phyloP scores from a whole-genome alignment of 2,888 invertebrate genomes.

The Limnephilus auricula region DNA sequence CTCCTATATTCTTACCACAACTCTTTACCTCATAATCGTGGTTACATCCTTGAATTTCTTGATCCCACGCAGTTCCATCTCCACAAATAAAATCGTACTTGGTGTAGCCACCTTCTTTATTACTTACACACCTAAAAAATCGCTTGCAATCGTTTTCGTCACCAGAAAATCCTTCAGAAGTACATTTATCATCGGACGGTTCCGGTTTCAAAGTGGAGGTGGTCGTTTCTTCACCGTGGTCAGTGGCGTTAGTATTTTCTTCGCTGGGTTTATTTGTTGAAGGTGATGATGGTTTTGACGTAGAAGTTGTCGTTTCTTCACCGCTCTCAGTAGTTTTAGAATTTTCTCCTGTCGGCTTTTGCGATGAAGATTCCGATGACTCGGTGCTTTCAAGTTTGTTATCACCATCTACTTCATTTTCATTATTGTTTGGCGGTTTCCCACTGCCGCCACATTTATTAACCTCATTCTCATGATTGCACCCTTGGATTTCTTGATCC shows the following conservation, averaged over 20 bases:
- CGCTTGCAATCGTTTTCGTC: conserved; percentile 74
- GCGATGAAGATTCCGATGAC: conserved; percentile 60
- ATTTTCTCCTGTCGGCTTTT: conserved; percentile 29
- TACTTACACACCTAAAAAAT: conserved; percentile 76
- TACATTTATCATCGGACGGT: conserved; percentile 68
- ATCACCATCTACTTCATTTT: conserved; percentile 78
- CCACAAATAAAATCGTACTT: conserved; percentile 79
- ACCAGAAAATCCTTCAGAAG: conserved; percentile 74
- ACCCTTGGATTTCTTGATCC: conserved; percentile 76
- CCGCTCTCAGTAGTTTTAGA: conserved; percentile 33
- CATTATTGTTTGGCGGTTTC: not conserved
- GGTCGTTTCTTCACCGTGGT: conserved; percentile 6
- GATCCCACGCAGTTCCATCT: conserved; percentile 80
- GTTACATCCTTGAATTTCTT: conserved; percentile 76
- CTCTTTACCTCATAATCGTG: conserved; percentile 75
- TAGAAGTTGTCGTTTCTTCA: conserved; percentile 33
- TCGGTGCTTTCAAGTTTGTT: conserved; percentile 67
- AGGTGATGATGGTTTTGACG: conserved; percentile 14
- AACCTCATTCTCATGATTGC: conserved; percentile 78
- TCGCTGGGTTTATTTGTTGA: conserved; percentile 48
- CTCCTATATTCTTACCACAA: conserved; percentile 67
- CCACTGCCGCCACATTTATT: conserved; percentile 68
- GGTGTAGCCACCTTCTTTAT: conserved; percentile 73
- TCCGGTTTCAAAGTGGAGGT: conserved; percentile 47
- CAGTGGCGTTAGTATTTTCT: conserved; percentile 75